phyloP scores from a whole-genome alignment of 1,140 invertebrate genomes.

The Achroia grisella region DNA sequence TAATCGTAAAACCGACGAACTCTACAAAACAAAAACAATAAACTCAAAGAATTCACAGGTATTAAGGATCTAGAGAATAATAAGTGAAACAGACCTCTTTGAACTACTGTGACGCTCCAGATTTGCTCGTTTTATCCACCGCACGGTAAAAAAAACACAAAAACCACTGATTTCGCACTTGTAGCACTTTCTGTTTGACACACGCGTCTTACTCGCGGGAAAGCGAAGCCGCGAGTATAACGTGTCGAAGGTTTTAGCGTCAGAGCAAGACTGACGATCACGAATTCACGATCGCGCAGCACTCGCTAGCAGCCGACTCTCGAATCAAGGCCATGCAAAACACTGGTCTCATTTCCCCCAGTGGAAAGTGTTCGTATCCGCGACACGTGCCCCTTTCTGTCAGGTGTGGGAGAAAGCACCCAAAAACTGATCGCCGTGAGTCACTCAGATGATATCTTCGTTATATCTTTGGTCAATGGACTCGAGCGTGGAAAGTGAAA shows the following conservation, averaged over 20 bases:
- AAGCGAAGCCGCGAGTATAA: background rate
- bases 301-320: slow-evolving; percentile 22
- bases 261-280: slow-evolving; percentile 35
- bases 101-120: slow-evolving; percentile 50
- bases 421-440: slow-evolving; percentile 56
- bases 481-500: slow-evolving; percentile 53
- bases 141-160: slow-evolving; percentile 24
- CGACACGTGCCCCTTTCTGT: slow-evolving; percentile 51
- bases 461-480: slow-evolving; percentile 20
- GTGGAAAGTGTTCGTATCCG: slow-evolving; percentile 70
- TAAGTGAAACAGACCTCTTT: slow-evolving; percentile 45
- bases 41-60: slow-evolving; percentile 5
- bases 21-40: slow-evolving; percentile 16
- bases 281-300: slow-evolving; percentile 16
- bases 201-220: slow-evolving; percentile 26
- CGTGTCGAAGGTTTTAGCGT: slow-evolving; percentile 23
- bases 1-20: slow-evolving; percentile 15
- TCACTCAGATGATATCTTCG: slow-evolving; percentile 48
- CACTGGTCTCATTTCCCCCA: slow-evolving; percentile 65
- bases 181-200: slow-evolving; percentile 25
- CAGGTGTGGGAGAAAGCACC: slow-evolving; percentile 70
- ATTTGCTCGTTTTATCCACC: slow-evolving; percentile 39
- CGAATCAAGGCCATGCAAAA: slow-evolving; percentile 68
- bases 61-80: slow-evolving; percentile 6
- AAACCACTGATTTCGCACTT: slow-evolving; percentile 21